Conservation (phyloP, 2,888 invertebrate genomes). For the Xestia xanthographa region DNA sequence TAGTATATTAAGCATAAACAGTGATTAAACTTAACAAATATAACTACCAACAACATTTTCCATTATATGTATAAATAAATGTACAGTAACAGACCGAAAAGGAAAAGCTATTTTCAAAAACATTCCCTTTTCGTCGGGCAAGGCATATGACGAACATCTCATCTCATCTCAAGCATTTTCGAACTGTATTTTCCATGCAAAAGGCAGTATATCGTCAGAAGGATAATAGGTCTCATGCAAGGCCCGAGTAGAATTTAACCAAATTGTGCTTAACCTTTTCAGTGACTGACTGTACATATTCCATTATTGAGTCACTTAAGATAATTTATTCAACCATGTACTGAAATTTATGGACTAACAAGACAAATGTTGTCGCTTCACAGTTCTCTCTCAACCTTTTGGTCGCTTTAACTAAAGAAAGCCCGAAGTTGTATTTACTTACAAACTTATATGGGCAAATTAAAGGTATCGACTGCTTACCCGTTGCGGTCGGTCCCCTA, state of each 20-base stretch:
- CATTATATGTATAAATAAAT: background rate
- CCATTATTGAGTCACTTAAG: constrained; percentile 5
- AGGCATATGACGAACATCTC: no score
- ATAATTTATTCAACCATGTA: constrained; percentile 2
- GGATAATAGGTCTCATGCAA: background rate
- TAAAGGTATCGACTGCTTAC: no score
- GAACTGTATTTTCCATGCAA: background rate
- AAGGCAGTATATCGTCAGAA: background rate
- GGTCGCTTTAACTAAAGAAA: constrained; percentile 7
- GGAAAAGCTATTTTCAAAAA: constrained; percentile 24
- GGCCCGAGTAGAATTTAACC: background rate
- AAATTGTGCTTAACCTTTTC: constrained; percentile 19
- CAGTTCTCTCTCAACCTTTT: background rate
- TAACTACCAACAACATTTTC: no score
- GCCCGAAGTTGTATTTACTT: background rate
- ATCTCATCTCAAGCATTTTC: no score
- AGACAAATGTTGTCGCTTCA: background rate
- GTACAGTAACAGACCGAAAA: constrained; percentile 24
- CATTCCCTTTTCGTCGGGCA: constrained; percentile 27
- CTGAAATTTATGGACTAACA: constrained; percentile 1
- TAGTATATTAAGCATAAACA: no score
- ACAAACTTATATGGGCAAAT: background rate
- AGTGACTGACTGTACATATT: constrained; percentile 20
- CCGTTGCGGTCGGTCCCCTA: no score
- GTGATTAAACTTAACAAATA: no score